Conservation (phyloP, 2,888 invertebrate genomes). For the Cetonia aurata region DNA sequence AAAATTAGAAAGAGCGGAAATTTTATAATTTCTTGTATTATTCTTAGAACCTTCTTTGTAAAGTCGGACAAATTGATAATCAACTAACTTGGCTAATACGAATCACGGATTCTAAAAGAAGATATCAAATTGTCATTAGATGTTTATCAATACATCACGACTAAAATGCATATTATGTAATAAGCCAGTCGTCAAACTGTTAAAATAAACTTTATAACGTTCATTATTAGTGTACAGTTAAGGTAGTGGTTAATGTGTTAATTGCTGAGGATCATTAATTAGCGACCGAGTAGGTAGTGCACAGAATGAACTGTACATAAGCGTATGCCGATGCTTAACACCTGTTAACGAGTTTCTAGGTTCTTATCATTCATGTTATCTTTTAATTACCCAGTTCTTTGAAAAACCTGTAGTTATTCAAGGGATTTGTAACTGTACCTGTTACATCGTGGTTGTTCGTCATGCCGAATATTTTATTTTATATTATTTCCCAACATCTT, state of each 20-base stretch:
- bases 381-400: constrained; percentile 55
- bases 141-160: too few relatives aligned
- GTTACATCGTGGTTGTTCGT: neutral
- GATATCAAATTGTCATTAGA: too few relatives aligned
- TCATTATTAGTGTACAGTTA: constrained; percentile 18
- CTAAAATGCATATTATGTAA: neutral
- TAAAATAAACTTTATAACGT: constrained; percentile 13
- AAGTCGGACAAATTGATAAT: too few relatives aligned
- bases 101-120: too few relatives aligned
- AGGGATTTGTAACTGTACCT: constrained; percentile 30
- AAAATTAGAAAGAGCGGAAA: too few relatives aligned
- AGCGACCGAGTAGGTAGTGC: constrained; percentile 42
- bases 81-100: too few relatives aligned
- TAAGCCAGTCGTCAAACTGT: constrained; percentile 4
- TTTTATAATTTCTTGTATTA: too few relatives aligned
- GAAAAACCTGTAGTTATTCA: constrained; percentile 52
- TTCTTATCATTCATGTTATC: constrained; percentile 55
- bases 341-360: constrained; percentile 55
- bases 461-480: neutral
- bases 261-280: constrained; percentile 50
- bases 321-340: constrained; percentile 45
- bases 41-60: too few relatives aligned
- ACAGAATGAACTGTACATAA: constrained; percentile 31
- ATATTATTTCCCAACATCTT: constrained; percentile 3
- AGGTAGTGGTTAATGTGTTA: constrained; percentile 43